Base-by-base conservation (phyloP, 2,113 vertebrate species). In the Pipra filicauda region DNA sequence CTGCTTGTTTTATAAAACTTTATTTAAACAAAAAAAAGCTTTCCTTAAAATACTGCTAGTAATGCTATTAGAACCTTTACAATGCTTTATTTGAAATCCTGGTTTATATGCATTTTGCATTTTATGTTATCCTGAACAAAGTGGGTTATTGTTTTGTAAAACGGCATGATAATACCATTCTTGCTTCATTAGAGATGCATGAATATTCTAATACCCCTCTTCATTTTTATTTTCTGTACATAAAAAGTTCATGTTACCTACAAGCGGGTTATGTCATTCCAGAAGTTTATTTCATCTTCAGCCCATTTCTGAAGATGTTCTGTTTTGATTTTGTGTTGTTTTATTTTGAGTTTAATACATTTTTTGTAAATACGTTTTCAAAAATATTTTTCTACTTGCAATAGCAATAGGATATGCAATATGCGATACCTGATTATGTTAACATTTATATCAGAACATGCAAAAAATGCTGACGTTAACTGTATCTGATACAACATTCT, bases 401-500 rank as follows among this genome's bases (percentile, higher is more conserved):
- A 14, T 57, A 74, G 30, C 21, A 41, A 43, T 51, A n/a, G 23
- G 27, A 35, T 64, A 18, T 43, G 37, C 55, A 43, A 76, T 58
- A 70, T 0, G 2, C 78, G 30, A 61, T 66, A 74, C 35, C 26
- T 65, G 11, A 84, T 85, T 89, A 80, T n/a, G 3, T 44, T 93
- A 81, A 66, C 12, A 89, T 59, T 61, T 88, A 82, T 43, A 67
- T 65, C 23, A 78, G 7, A 65, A 23, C 39, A 91, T 67, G 24
- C 33, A 61, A 86, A 89, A 96, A 95, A 64, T 59, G 19, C 27
- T 97, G 37, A 80, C 33, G 65, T 75, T 77, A 88, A 76, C 17
- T 67, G 14, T 23, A 57, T 83, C 52, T 61, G 51, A 89, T 82
- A 39, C 4, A 95, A 61, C 9, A 83, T 58, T 57, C 20, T 65